Base-by-base conservation (phyloP, 2,797 vertebrate genomes). In the Poeciliopsis gracilis region DNA sequence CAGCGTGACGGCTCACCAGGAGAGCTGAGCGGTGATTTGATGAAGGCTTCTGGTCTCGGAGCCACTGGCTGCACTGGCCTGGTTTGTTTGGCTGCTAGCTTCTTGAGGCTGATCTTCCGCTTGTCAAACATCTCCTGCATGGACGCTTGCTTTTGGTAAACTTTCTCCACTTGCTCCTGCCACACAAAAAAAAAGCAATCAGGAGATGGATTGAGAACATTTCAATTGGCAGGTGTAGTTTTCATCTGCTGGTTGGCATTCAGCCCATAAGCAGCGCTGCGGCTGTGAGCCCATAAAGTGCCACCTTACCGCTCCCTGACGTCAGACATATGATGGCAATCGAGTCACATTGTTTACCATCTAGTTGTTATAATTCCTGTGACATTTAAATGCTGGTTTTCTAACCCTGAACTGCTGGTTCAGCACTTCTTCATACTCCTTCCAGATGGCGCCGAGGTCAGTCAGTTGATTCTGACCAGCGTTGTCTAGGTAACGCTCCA, bases 121-220 rank as follows among this genome's bases (percentile, higher is more conserved):
- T 98, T 98, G 81, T 98, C 97, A 89, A 99, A 99, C 97, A 99
- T 99, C 91, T 98, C 97, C 91, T 98, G 96, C 96, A 97, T 97
- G 47, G 96, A 97, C 63, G 91, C 88, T 84, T 99, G 98, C 93
- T 99, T 99, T 94, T 97, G 97, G 89, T 97, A 97, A 90, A 97
- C 96, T 80, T 96, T 97, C 85, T 97, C 96, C 84, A 99, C 96
- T 41, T 97, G 98, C 8, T 97, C 97, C 98, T 99, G 91, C 30
- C 36, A 53, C 28, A 88, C 30, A 51, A 51, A 75, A 72, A 75
- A 72, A 33, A 72, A 71, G 45, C 45, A 28, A 77, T 38, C 13
- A 53, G 36, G 36, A 38, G 36, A 36, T 57, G n/a, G 36, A n/a
- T 70, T 70, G 41, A 45, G 25, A 70, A 45, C 41, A n/a, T 70